Evolutionary conservation across 2,888 invertebrate genomes (phyloP), one percentile per base, ranked within the genome.

Genomic region (Alsophila aescularia): DNA sequence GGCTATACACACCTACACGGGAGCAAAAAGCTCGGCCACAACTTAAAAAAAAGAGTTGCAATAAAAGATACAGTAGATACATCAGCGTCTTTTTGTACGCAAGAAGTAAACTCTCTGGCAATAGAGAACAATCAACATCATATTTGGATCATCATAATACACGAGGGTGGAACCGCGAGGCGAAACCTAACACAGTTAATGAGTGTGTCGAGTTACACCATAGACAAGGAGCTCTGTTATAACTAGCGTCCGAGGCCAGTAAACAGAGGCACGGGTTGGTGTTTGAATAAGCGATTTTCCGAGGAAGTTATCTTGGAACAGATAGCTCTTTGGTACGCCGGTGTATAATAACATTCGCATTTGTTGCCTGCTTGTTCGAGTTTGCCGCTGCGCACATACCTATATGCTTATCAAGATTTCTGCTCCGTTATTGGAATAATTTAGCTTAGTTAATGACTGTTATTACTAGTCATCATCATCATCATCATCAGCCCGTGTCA

Each of bases 201-300:
- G 47, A 21, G 47, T 47, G 36, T 35, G n/a, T 70, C 62, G 72
- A 72, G 73, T 81, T 81, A 76, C 79, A 77, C 78, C 75, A 79
- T 70, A 56, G 61, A 72, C 64, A 67, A 69, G 69, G 63, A 66
- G 61, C 67, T 60, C 56, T 53, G 61, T 66, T 53, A 43, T 40
- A 35, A 32, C 32, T 13, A 43, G 12, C 39, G 29, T 36, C 31
- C 31, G 27, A 29, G 13, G 13, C 24, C 15, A 21, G 13, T 24
- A 24, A 24, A 54, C 64, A 60, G 52, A 47, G 68, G 53, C n/a
- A n/a, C 67, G 66, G 68, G 73, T 68, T 66, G 68, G 73, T 68
- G 72, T 69, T 74, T 73, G 69, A 73, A 70, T 74, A 67, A 78
- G 76, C 81, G 79, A 80, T 81, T 82, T 79, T 82, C 74, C 64